These are phyloP conservation scores for Actinopyga echinites DNA, from an alignment of 53 echinoderm and acorn worm species.

Conservation along the genomic window DNA sequence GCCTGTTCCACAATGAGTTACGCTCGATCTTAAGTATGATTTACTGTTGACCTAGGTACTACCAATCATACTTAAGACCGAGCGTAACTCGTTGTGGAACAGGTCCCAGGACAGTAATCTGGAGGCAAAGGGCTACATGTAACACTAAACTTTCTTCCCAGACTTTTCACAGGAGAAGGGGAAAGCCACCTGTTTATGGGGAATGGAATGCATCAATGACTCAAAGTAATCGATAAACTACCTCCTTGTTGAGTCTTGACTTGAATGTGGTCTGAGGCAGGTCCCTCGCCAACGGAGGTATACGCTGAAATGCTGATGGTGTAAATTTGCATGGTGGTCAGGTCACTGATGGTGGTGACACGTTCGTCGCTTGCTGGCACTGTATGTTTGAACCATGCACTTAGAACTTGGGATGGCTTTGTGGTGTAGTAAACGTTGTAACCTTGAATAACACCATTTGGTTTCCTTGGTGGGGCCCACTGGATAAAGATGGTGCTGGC, in stretches of 20 bases:
- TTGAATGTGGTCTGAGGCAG: conserved; percentile 72
- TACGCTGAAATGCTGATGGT: conserved; percentile 85
- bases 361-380: conserved; percentile 54
- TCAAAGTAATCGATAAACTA: background rate
- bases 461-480: conserved; percentile 77
- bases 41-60: too few relatives aligned
- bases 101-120: too few relatives aligned
- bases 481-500: conserved; percentile 93
- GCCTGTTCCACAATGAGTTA: too few relatives aligned
- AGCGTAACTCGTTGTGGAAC: too few relatives aligned
- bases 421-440: conserved; percentile 92
- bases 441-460: conserved; percentile 82
- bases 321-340: conserved; percentile 87
- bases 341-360: conserved; percentile 82
- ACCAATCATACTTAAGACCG: too few relatives aligned
- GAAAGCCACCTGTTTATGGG: too few relatives aligned
- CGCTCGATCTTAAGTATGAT: too few relatives aligned
- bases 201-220: too few relatives aligned
- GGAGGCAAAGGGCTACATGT: too few relatives aligned
- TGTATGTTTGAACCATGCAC: conserved; percentile 70
- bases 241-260: conserved; percentile 98
- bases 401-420: conserved; percentile 61
- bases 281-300: conserved; percentile 86
- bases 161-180: too few relatives aligned
- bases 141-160: too few relatives aligned